phyloP scores from a whole-genome alignment of 1,140 invertebrate genomes.

The Plodia interpunctella region DNA sequence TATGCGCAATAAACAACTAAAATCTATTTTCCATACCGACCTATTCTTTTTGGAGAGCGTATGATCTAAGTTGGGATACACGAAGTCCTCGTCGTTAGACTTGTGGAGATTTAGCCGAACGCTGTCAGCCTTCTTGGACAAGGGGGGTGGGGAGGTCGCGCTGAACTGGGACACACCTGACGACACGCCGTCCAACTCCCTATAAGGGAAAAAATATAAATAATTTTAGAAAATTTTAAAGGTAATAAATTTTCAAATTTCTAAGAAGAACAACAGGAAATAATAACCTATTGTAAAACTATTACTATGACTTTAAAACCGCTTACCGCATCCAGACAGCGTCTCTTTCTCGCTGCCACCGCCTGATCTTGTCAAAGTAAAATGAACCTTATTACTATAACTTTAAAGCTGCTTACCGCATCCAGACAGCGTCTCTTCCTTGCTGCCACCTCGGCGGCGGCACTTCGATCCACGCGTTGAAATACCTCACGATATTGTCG shows the following conservation, averaged over 20 bases:
- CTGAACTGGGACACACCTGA: constrained; percentile 42
- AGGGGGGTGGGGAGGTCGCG: constrained; percentile 24
- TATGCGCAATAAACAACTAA: no score
- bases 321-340: no score
- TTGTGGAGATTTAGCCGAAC: constrained; percentile 47
- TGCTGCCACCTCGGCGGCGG: constrained; percentile 94
- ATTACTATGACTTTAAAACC: no score
- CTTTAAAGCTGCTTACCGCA: constrained; percentile 23
- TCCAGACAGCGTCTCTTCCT: constrained; percentile 83
- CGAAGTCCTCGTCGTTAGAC: constrained; percentile 42
- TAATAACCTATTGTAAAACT: no score
- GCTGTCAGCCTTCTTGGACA: constrained; percentile 26
- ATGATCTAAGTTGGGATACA: constrained; percentile 46
- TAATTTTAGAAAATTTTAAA: no score
- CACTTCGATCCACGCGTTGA: constrained; percentile 94
- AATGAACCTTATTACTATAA: background rate
- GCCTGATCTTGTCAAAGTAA: no score
- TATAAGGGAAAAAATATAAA: constrained; percentile 14
- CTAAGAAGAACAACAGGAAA: no score
- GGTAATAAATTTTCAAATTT: no score
- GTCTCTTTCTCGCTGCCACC: no score
- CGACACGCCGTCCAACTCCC: constrained; percentile 47
- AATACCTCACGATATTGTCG: constrained; percentile 95
- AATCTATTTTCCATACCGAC: no score
- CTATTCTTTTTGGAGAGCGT: constrained; percentile 44